Evolutionary conservation across 2,888 invertebrate species (phyloP), one percentile per base, ranked within the genome.

Genomic region (Macrophya alboannulata): DNA sequence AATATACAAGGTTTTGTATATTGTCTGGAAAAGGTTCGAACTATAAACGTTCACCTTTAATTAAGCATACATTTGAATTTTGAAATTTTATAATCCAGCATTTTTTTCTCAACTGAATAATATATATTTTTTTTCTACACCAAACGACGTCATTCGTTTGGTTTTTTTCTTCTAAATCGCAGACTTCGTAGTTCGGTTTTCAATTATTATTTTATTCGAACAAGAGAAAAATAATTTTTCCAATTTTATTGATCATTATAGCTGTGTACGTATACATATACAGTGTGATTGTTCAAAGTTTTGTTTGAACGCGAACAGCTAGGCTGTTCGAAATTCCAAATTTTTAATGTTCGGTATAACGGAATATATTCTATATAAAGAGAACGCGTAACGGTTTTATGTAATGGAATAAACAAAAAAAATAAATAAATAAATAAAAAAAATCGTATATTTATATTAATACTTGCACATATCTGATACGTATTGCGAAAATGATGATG

Each of bases 401-500:
- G 31, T 55, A 55, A 12, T 17, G 3, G n/a, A 55, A 55, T 55
- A 31, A 31, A 31, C 1, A 31, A 31, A 31, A 31, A 31, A 2
- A 31, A 31, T 31, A 31, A 31, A 55, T 12, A 55, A 55, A 17
- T 71, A 71, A 43, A 15, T 4, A 40, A 71, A 6, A 17, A 17
- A 31, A 40, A 71, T 79, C 82, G 84, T 88, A 89, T 89, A 89
- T 89, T 88, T 89, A 90, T 88, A 90, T 90, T 89, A 87, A 90
- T 89, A 90, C 88, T 89, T 87, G 85, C 88, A 91, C 91, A 91
- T 91, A 91, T 91, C 91, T 89, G 88, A 89, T 87, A 62, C 84
- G 76, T 84, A 84, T 85, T 86, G 37, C n/a, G 37, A n/a, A 40
- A 71, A 71, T 15, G 40, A 71, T 37, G n/a, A 71, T 15, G 31